Evolutionary conservation across 2,888 invertebrate species (phyloP), one percentile per base, ranked within the genome.

Genomic region (Deilephila porcellus): DNA sequence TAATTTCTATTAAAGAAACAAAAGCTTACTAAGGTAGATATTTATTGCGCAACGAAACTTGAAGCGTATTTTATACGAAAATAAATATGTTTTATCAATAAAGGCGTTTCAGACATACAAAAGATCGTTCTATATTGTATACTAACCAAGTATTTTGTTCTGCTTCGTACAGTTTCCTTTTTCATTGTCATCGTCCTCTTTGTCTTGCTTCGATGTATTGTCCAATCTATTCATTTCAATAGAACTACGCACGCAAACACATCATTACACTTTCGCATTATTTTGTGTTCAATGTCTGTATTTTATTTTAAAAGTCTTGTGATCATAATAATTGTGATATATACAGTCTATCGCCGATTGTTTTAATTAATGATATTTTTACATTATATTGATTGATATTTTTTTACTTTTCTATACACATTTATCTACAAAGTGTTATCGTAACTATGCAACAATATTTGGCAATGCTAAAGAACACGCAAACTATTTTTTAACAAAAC

Each of bases 141-240:
- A 82, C 90, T 85, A 80, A 94, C 94, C 94, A 87, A 94, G 83
- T 77, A 91, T 82, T 87, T 93, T 93, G 71, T 86, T 90, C 77
- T 90, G 91, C 73, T 91, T 94, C 1, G 93, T 93, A 79, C 93
- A 94, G 76, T 93, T 93, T 11, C 90, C 91, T 77, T 86, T 89
- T 0, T 86, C 85, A 80, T 85, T 89, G 45, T 86, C 86, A 0
- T 90, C 90, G 71, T 90, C 91, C 62, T 91, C 93, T 78, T 84
- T 90, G 52, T 90, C 90, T 45, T 86, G 89, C 82, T 88, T 91
- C 45, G 86, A 83, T 7, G 82, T 79, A 70, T 83, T 88, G 32
- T 93, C 92, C 71, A 93, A 86, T 86, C 90, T 92, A 89, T 92
- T 94, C 94, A 94, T 94, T 86, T 91, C 88, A 85, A 76, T 76